Evolutionary conservation across 2,888 invertebrate species (phyloP).

Genomic region (Drosophila rellima): DNA sequence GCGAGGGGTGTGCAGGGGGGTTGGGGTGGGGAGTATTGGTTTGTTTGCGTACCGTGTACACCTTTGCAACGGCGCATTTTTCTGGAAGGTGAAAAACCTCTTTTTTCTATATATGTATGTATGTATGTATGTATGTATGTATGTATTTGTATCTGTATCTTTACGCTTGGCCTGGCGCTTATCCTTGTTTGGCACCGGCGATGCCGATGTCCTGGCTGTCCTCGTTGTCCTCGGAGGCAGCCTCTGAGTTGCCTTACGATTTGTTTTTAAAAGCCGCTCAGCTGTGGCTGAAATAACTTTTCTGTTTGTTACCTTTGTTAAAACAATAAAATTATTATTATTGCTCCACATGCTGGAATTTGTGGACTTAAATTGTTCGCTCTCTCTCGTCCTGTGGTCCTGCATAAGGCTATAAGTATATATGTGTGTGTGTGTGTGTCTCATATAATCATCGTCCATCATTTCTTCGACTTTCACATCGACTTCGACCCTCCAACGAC

Average conservation of each 20-base stretch:
- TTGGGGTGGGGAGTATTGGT: constrained; percentile 26
- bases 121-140: constrained; percentile 10
- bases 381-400: constrained; percentile 39
- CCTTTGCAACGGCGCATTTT: constrained; percentile 35
- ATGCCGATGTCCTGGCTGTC: constrained; percentile 30
- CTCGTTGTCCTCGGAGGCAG: constrained; percentile 11
- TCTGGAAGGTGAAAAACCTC: constrained; percentile 68
- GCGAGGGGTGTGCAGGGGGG: background rate
- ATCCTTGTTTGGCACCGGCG: constrained; percentile 59
- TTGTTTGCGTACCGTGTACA: constrained; percentile 55
- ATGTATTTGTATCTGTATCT: constrained; percentile 54
- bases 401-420: constrained; percentile 25
- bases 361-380: constrained; percentile 76
- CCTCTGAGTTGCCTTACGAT: constrained; percentile 60
- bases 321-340: constrained; percentile 85
- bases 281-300: constrained; percentile 81
- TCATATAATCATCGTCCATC: constrained; percentile 77
- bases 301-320: constrained; percentile 82
- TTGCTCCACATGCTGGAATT: constrained; percentile 83
- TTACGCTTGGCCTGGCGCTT: constrained; percentile 77
- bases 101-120: constrained; percentile 47
- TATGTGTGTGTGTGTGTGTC: constrained; percentile 20
- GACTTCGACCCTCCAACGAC: constrained; percentile 54
- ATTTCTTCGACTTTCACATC: constrained; percentile 49
- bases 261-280: constrained; percentile 81